Base-by-base conservation (phyloP, 1,140 invertebrate genomes). In the Drosophila dunni region DNA sequence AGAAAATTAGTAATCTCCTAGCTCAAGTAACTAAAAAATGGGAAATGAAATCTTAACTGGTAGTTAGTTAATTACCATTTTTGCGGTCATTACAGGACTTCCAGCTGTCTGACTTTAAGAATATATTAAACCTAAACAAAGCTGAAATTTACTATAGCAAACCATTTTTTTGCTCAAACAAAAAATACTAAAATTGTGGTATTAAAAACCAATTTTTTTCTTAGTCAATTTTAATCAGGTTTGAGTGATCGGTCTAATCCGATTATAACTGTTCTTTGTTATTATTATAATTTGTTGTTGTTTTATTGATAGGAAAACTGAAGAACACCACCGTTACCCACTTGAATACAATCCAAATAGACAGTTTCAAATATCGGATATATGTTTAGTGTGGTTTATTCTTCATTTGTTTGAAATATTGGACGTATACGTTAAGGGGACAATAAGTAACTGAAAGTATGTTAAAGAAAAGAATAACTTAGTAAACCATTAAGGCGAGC, bases 401-500 rank as follows among this genome's bases (percentile, higher is more conserved):
- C n/a, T 73, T 57, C 24, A 7, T 38, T 17, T 44, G 29, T 50
- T 53, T 53, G 10, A 5, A 33, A n/a, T 20, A 54, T 74, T 56
- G 38, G 69, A 57, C 11, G 67, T 78, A 75, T 75, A 78, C 76
- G 76, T 78, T 78, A 66, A 71, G 76, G 65, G 72, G 76, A 78
- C 76, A 78, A 78, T 78, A 78, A 78, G 61, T 71, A 78, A 75
- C 71, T 78, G 17, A 50, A 77, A 77, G 74, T 63, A 75, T 72
- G 53, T 63, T 63, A 50, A 36, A 63, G 36, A 46, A 40, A 11
- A 17, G 46, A 56, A 71, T 53, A 51, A 58, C 44, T 36, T 50
- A 70, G 42, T 58, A 15, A 58, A 70, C 57, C n/a, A n/a, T n/a
- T n/a, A n/a, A n/a, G n/a, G n/a, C n/a, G n/a, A n/a, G n/a, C n/a